Base-by-base conservation (phyloP, 2,113 vertebrate species). In the Butorides virescens region DNA sequence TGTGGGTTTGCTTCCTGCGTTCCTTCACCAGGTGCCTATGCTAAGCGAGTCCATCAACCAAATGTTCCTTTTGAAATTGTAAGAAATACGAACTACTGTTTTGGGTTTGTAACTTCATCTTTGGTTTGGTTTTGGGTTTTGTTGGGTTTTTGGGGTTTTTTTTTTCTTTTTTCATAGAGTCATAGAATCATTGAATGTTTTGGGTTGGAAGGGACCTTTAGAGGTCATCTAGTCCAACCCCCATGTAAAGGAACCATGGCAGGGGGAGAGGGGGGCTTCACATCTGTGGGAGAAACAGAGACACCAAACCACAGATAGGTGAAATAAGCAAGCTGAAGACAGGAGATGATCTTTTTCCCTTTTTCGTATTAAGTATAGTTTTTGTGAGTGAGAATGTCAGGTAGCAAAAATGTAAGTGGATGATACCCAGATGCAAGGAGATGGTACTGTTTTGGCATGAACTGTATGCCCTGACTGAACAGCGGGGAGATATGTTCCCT, bases 361-460 rank as follows among this genome's bases (percentile, higher is more conserved):
- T 49, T 52, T 36, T 56, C 55, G 6, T 73, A 25, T 15, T 30
- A 46, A 78, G 44, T 25, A 78, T 52, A 23, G 25, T 9, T 95
- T 90, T 62, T 92, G 5, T 44, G 72, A 92, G 58, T 36, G 75
- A 47, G 55, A 66, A 44, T 42, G 67, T 37, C 49, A 20, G 37
- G 74, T 88, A 70, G 73, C 46, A 65, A 65, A 79, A 82, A 27
- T 36, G 30, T 26, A 73, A 90, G 88, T 4, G 22, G 52, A 63
- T 75, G 52, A 61, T 37, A 65, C 26, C 68, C 90, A 86, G 79
- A 72, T 90, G 67, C 59, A 68, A 73, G 85, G 67, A 72, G 49
- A 59, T 81, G 14, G n/a, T 66, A 36, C 13, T 1, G 0, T 68
- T 90, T 62, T 93, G 90, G 77, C 62, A n/a, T 39, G 61, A 67